phyloP scores from a whole-genome alignment of 2,888 invertebrate species.

The Clistopyga incitator region DNA sequence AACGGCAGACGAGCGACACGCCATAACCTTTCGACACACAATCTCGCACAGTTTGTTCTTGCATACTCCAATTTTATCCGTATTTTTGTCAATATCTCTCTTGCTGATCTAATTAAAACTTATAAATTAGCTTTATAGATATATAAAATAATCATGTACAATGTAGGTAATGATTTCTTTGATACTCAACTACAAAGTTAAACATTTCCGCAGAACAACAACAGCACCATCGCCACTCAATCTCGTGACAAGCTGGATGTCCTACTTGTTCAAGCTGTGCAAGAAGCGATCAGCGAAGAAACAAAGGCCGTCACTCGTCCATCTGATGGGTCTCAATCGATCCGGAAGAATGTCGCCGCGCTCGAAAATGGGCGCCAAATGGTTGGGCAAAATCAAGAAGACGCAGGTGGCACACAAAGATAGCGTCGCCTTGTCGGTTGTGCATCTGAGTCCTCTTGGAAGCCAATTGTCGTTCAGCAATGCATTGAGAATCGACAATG shows the following conservation, averaged over 20 bases:
- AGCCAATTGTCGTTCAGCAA: constrained; percentile 91
- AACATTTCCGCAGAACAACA: constrained; percentile 88
- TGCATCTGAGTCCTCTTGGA: constrained; percentile 93
- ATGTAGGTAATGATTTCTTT: not conserved
- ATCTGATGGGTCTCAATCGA: constrained; percentile 91
- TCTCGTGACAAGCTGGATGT: constrained; percentile 96
- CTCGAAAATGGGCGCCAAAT: constrained; percentile 94
- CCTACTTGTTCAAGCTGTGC: constrained; percentile 93
- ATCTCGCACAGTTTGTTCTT: not conserved
- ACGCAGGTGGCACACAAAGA: constrained; percentile 92
- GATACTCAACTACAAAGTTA: constrained; percentile 1
- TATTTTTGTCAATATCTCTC: not conserved
- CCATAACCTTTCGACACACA: constrained; percentile 27
- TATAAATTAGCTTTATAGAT: not conserved
- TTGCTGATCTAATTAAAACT: not conserved
- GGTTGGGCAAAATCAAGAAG: constrained; percentile 95
- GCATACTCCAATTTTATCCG: constrained; percentile 9
- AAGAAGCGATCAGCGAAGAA: constrained; percentile 89
- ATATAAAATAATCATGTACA: not conserved
- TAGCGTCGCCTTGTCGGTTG: constrained; percentile 91
- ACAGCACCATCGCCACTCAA: constrained; percentile 99
- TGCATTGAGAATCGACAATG: constrained; percentile 93
- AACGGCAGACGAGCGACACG: constrained; percentile 9
- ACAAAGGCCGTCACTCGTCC: constrained; percentile 93
- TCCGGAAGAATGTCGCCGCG: constrained; percentile 90